These are phyloP conservation scores for Calyptommatus sinebrachiatus DNA, from an alignment of 2,113 vertebrate genomes.

Conservation along the genomic window DNA sequence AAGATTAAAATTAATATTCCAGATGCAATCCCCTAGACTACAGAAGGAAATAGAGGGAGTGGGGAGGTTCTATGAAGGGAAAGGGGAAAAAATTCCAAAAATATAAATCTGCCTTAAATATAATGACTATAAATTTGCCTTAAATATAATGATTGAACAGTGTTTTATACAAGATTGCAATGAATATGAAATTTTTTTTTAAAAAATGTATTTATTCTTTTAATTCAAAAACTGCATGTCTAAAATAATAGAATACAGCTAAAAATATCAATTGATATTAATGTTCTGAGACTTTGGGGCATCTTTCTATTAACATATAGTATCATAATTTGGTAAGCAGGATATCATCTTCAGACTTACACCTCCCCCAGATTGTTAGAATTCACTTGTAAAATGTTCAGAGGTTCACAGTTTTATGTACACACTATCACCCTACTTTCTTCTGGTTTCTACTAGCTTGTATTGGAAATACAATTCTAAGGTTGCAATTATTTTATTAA, in stretches of 20 bases:
- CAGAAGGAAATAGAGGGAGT: no score
- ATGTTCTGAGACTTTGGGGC: background rate
- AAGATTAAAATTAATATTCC: no score
- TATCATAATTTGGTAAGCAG: conserved; percentile 5
- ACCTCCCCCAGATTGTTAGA: conserved; percentile 15
- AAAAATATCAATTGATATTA: background rate
- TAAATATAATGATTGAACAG: no score
- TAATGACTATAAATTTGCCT: no score
- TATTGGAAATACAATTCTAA: background rate
- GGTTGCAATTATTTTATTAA: background rate
- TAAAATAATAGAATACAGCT: background rate
- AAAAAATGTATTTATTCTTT: no score
- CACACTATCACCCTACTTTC: background rate
- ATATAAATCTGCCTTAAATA: no score
- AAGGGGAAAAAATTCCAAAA: no score
- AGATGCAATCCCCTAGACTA: no score
- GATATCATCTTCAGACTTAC: background rate
- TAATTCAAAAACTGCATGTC: no score
- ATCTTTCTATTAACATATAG: background rate
- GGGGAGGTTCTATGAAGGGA: no score
- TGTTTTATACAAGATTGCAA: no score
- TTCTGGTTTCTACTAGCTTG: conserved; percentile 3
- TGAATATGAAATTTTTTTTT: no score
- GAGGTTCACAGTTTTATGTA: background rate
- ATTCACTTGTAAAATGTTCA: background rate